Evolutionary conservation across 2,888 invertebrate species (phyloP).

Genomic region (Capitulum mitella): DNA sequence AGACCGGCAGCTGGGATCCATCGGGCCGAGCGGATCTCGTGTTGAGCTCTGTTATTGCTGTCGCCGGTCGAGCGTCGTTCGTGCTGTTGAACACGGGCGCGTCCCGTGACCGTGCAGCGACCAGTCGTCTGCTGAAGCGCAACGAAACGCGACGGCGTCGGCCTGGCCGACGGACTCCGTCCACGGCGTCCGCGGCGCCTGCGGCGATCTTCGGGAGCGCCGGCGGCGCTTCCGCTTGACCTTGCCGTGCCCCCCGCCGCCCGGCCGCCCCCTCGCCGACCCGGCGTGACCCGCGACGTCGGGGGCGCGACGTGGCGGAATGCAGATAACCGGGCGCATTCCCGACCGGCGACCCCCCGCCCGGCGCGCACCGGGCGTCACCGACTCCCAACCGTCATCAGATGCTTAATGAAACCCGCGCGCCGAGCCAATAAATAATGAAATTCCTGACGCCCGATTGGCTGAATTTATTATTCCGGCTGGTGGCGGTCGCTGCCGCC

Average conservation of each 20-base stretch:
- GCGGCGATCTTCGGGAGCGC: too few species aligned
- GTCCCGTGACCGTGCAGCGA: neutral
- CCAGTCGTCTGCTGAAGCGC: too few species aligned
- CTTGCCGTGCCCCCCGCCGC: neutral
- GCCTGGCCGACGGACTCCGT: neutral
- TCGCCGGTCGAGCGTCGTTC: neutral
- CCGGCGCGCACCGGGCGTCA: neutral
- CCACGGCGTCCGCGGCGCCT: too few species aligned
- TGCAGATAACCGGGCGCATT: neutral
- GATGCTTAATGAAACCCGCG: neutral
- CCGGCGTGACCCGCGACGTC: neutral
- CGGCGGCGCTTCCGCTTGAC: neutral
- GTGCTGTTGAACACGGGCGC: neutral
- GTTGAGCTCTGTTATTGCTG: neutral
- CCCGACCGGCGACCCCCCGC: slow-evolving; percentile 14
- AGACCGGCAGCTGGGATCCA: neutral
- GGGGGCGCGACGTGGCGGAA: neutral
- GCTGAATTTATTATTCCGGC: slow-evolving; percentile 14
- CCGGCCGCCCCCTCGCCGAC: neutral
- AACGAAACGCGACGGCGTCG: too few species aligned
- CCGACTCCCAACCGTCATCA: slow-evolving; percentile 4
- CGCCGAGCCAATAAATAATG: neutral
- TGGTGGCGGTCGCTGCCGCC: neutral
- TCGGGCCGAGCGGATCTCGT: neutral
- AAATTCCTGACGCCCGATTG: neutral